Percentiles rank a stretch among this genome's conserved stretches.
Evolutionary conservation across 2,113 vertebrate genomes (phyloP).

Genomic region (Caloenas nicobarica): DNA sequence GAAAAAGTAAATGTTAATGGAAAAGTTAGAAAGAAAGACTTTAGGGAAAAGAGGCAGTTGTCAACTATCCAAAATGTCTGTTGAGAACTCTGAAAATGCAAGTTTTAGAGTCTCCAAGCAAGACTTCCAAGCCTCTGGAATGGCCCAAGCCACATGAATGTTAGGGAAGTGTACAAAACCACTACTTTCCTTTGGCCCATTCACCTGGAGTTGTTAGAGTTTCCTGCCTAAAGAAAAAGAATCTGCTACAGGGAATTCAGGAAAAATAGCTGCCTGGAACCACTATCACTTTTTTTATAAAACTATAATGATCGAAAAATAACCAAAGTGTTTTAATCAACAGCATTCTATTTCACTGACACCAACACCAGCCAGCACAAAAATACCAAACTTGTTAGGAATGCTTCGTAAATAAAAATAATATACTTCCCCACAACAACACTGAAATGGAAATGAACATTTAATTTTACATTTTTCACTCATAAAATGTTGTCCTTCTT

Average conservation of each 20-base stretch:
- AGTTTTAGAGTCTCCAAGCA: slow-evolving; percentile 48
- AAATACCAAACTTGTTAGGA: background rate
- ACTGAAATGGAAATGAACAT: background rate
- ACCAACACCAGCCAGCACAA: background rate
- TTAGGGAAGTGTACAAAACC: slow-evolving; percentile 64
- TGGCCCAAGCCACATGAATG: slow-evolving; percentile 43
- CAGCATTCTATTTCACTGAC: background rate
- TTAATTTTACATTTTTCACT: background rate
- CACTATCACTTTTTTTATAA: background rate
- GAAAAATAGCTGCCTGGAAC: slow-evolving; percentile 52
- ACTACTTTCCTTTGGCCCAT: slow-evolving; percentile 57
- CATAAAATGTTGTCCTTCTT: background rate
- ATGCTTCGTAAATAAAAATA: background rate
- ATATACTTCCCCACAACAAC: background rate
- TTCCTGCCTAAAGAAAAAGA: slow-evolving; percentile 62
- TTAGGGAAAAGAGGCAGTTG: slow-evolving; percentile 28
- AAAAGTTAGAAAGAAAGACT: slow-evolving; percentile 39
- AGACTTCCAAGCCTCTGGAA: slow-evolving; percentile 51
- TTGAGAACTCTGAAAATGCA: slow-evolving; percentile 32
- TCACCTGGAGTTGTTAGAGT: slow-evolving; percentile 52
- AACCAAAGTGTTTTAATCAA: background rate
- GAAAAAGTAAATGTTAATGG: slow-evolving; percentile 50
- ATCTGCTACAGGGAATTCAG: slow-evolving; percentile 52
- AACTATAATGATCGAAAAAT: background rate
- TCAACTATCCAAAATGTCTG: slow-evolving; percentile 47